These are phyloP conservation scores for Pheosia gnoma DNA, from an alignment of 2,888 invertebrate species.

Conservation along the genomic window DNA sequence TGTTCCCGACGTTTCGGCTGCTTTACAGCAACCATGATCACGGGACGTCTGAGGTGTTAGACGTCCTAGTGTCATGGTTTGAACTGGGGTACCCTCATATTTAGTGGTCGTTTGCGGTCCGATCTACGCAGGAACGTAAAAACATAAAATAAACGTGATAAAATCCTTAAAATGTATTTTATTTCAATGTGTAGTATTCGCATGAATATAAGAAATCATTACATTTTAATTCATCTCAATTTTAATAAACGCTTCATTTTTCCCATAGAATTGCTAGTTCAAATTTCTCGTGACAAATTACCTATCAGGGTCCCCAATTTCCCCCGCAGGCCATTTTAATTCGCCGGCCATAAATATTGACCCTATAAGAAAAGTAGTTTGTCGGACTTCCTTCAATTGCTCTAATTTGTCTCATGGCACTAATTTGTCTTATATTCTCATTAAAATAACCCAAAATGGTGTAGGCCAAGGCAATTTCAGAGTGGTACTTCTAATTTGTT, in stretches of 20 bases:
- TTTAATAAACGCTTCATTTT: slow-evolving; percentile 28
- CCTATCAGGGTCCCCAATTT: slow-evolving; percentile 16
- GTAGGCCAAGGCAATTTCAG: not conserved
- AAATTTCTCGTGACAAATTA: slow-evolving; percentile 21
- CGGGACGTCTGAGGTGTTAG: too few species aligned
- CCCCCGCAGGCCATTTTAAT: slow-evolving; percentile 18
- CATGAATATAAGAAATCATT: too few species aligned
- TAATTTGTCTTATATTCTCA: slow-evolving; percentile 3
- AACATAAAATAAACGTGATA: too few species aligned
- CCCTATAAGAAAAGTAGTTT: not conserved
- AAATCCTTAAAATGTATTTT: too few species aligned
- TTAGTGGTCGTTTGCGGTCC: too few species aligned
- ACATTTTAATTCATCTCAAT: not conserved
- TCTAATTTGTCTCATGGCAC: not conserved
- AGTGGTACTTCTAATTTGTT: not conserved
- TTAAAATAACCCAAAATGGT: not conserved
- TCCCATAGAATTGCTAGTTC: slow-evolving; percentile 19
- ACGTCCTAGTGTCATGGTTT: too few species aligned
- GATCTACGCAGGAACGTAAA: too few species aligned
- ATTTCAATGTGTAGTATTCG: too few species aligned
- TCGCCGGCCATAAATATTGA: slow-evolving; percentile 12
- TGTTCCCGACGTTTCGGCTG: too few species aligned
- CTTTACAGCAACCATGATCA: too few species aligned
- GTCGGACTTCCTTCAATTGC: not conserved
- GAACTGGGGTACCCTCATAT: too few species aligned